Percentiles rank a stretch among this genome's conserved stretches.
phyloP scores from a whole-genome alignment of 1,140 invertebrate genomes.

The Periplaneta americana region DNA sequence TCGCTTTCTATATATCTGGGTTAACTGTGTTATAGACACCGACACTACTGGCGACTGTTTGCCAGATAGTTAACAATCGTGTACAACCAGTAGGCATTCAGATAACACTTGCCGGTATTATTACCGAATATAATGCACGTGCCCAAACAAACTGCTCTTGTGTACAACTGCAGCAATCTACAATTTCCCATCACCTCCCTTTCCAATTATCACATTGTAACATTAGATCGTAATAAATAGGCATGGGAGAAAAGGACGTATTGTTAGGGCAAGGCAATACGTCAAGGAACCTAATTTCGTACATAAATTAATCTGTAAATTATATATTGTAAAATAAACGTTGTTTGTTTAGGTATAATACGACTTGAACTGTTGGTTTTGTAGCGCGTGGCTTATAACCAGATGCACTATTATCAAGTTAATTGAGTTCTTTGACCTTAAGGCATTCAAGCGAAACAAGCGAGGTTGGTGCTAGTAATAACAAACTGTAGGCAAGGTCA shows the following conservation, averaged over 20 bases:
- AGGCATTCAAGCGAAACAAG: background rate
- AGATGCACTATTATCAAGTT: background rate
- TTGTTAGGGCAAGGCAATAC: background rate
- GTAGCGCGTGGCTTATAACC: background rate
- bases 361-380: too few relatives aligned
- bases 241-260: background rate
- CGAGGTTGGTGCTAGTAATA: too few relatives aligned
- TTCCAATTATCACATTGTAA: background rate
- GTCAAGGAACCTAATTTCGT: background rate
- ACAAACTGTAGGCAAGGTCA: too few relatives aligned
- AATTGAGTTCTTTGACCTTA: background rate
- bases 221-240: background rate
- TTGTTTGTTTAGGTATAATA: background rate
- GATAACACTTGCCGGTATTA: background rate
- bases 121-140: background rate
- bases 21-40: background rate
- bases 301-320: background rate
- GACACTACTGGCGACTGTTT: background rate
- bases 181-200: background rate
- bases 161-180: background rate
- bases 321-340: background rate
- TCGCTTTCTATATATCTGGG: too few relatives aligned
- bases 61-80: background rate
- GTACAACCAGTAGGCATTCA: background rate
- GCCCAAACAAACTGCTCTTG: background rate